These are phyloP conservation scores for Epizoanthus illoricatus DNA, from an alignment of 92 coral and sea anemone genomes.

Conservation along the genomic window DNA sequence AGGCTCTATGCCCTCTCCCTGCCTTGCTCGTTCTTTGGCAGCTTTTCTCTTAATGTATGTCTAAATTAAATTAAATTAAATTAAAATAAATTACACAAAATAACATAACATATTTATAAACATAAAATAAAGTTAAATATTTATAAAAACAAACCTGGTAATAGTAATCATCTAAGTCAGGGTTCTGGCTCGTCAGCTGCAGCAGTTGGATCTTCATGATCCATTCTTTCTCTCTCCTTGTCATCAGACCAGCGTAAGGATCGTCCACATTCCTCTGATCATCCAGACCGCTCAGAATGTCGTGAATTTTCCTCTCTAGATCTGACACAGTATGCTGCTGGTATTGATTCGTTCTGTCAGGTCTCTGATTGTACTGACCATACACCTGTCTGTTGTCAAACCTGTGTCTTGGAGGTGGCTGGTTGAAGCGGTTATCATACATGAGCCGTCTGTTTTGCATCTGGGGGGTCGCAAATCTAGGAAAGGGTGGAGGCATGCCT, in stretches of 20 bases:
- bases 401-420: slow-evolving; percentile 40
- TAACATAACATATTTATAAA: neutral
- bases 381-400: slow-evolving; percentile 52
- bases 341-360: slow-evolving; percentile 45
- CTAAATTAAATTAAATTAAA: slow-evolving; percentile 31
- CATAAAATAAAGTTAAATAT: too few species aligned
- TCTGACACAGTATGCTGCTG: slow-evolving; percentile 68
- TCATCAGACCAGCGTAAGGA: slow-evolving; percentile 91
- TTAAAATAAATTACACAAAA: neutral
- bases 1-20: slow-evolving; percentile 73
- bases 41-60: slow-evolving; percentile 79
- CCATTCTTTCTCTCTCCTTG: slow-evolving; percentile 97
- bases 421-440: slow-evolving; percentile 44
- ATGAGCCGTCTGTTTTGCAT: slow-evolving; percentile 52
- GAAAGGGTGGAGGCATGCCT: slow-evolving; percentile 64
- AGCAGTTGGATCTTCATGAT: slow-evolving; percentile 90
- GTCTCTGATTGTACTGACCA: slow-evolving; percentile 15
- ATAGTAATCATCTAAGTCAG: slow-evolving; percentile 91
- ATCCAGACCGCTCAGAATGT: slow-evolving; percentile 61
- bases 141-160: slow-evolving; percentile 86
- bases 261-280: slow-evolving; percentile 56
- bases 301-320: slow-evolving; percentile 81
- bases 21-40: slow-evolving; percentile 80
- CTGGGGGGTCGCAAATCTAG: slow-evolving; percentile 84
- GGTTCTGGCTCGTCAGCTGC: slow-evolving; percentile 84